Percentiles rank a stretch among this genome's conserved stretches.
Evolutionary conservation across 1,140 invertebrate genomes (phyloP).

Genomic region (Pogonognathellus flavescens): DNA sequence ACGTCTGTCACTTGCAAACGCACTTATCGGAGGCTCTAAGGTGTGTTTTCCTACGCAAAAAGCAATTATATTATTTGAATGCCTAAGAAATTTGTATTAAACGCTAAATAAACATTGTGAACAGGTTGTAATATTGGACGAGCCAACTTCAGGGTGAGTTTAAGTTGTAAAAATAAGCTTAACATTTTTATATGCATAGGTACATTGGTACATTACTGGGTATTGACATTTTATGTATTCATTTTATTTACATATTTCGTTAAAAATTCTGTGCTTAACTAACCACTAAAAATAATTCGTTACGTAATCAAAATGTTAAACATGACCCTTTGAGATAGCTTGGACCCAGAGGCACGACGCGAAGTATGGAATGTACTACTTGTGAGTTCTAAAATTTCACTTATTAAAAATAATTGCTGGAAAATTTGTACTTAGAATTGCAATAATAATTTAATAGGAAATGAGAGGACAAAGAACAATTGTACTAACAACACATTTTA

Average conservation of each 20-base stretch:
- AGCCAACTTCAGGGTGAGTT: conserved; percentile 70
- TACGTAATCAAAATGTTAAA: too few relatives aligned
- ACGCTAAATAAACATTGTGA: background rate
- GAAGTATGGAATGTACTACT: conserved; percentile 74
- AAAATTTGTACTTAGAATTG: background rate
- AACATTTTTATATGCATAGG: too few relatives aligned
- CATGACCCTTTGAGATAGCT: conserved; percentile 66
- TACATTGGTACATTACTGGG: too few relatives aligned
- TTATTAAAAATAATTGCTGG: background rate
- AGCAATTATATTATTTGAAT: background rate
- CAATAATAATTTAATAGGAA: conserved; percentile 66
- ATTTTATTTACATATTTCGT: too few relatives aligned
- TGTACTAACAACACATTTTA: conserved; percentile 95
- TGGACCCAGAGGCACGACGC: conserved; percentile 77
- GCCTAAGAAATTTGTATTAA: background rate
- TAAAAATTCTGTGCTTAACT: too few relatives aligned
- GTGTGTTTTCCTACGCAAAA: conserved; percentile 59
- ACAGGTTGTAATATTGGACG: conserved; percentile 64
- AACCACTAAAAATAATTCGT: too few relatives aligned
- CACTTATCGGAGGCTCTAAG: conserved; percentile 72
- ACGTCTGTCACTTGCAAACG: conserved; percentile 73
- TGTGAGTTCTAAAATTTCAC: conserved; percentile 45
- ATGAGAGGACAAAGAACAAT: conserved; percentile 81
- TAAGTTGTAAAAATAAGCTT: background rate
- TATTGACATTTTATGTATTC: too few relatives aligned